phyloP scores from a whole-genome alignment of 2,113 vertebrate species.

The Panthera tigris region DNA sequence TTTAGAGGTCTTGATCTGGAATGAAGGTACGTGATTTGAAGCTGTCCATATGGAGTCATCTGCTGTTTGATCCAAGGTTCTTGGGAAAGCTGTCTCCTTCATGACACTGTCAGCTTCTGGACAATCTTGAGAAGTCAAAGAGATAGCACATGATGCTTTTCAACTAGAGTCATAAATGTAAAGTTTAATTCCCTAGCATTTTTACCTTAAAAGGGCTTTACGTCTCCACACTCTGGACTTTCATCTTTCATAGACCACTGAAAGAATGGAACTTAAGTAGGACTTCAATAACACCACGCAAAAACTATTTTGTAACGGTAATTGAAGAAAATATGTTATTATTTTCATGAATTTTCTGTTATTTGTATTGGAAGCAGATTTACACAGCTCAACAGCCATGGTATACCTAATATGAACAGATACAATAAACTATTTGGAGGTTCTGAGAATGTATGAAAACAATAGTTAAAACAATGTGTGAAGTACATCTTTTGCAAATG shows the following conservation, averaged over 20 bases:
- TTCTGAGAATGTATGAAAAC: background rate
- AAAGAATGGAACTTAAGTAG: background rate
- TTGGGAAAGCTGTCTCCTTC: background rate
- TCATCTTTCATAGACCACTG: background rate
- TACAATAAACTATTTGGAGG: background rate
- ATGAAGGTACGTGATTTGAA: background rate
- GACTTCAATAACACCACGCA: background rate
- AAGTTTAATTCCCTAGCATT: background rate
- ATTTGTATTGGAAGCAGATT: background rate
- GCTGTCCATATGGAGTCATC: background rate
- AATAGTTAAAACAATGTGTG: background rate
- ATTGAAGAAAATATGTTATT: background rate
- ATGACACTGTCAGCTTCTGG: background rate
- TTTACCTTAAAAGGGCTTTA: background rate
- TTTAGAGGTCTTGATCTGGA: background rate
- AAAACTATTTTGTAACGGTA: background rate
- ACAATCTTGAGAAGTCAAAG: background rate
- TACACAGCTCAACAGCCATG: background rate
- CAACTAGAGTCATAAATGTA: background rate
- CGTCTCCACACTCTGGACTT: background rate
- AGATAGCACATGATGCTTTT: background rate
- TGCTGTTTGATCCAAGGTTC: background rate
- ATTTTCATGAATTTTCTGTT: background rate
- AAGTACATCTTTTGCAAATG: background rate
- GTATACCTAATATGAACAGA: background rate